These are phyloP conservation scores for Antheraea mylitta DNA, from an alignment of 1,140 invertebrate genomes.

Conservation along the genomic window DNA sequence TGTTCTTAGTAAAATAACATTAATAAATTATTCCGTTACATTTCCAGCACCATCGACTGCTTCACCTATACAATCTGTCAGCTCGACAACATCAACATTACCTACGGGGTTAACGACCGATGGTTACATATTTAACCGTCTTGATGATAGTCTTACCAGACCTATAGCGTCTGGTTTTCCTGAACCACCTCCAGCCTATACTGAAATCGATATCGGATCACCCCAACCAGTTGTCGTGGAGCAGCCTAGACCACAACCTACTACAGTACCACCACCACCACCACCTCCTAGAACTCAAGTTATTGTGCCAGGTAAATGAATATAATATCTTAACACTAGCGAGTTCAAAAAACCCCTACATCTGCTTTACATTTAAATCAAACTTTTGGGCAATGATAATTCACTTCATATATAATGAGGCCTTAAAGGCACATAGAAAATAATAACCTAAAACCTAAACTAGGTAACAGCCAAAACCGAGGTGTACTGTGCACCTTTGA, in stretches of 20 bases:
- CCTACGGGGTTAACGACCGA: neutral
- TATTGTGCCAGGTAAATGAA: conserved; percentile 35
- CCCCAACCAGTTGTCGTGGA: neutral
- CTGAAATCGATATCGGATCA: conserved; percentile 29
- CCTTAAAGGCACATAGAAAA: too few species aligned
- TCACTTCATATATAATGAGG: too few species aligned
- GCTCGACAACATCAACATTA: conserved; percentile 26
- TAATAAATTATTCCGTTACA: too few species aligned
- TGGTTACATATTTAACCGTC: neutral
- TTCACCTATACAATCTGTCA: conserved; percentile 4
- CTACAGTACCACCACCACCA: neutral
- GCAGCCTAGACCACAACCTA: neutral
- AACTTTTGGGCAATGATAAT: too few species aligned
- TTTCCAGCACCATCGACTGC: conserved; percentile 7
- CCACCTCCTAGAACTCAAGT: conserved; percentile 44
- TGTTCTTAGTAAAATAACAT: too few species aligned
- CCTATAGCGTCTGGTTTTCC: conserved; percentile 40
- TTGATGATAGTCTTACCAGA: conserved; percentile 30
- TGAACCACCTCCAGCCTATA: conserved; percentile 57
- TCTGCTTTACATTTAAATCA: too few species aligned
- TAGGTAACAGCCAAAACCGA: too few species aligned
- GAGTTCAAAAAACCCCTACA: too few species aligned
- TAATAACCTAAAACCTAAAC: too few species aligned
- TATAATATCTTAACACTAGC: neutral
- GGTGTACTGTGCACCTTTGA: too few species aligned